These are phyloP conservation scores for Antedon bifida DNA, from an alignment of 35 echinoderm and acorn worm genomes.

Conservation along the genomic window DNA sequence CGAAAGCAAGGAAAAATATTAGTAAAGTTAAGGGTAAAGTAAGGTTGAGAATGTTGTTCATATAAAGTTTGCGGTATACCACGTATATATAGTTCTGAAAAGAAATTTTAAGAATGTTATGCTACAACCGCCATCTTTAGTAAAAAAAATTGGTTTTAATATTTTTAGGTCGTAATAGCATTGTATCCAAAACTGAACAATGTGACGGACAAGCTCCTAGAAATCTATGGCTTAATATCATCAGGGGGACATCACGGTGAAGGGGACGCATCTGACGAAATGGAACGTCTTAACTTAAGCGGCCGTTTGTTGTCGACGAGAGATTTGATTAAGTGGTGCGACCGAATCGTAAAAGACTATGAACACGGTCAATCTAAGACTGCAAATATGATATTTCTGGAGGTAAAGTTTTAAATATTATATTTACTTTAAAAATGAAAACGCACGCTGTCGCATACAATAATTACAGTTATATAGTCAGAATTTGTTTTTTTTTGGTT, in stretches of 20 bases:
- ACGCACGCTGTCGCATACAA: background rate
- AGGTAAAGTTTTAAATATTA: conserved; percentile 38
- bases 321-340: conserved; percentile 97
- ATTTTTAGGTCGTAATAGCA: conserved; percentile 48
- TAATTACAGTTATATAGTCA: too few relatives aligned
- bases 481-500: background rate
- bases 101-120: too few relatives aligned
- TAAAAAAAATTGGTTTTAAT: background rate
- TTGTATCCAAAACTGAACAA: conserved; percentile 56
- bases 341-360: conserved; percentile 38
- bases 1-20: too few relatives aligned
- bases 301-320: conserved; percentile 22
- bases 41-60: too few relatives aligned
- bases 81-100: too few relatives aligned
- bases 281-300: background rate
- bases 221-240: conserved; percentile 66
- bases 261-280: background rate
- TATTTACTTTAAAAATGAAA: background rate
- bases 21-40: too few relatives aligned
- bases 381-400: conserved; percentile 67
- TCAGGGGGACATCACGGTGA: conserved; percentile 39
- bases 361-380: conserved; percentile 25
- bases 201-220: conserved; percentile 48
- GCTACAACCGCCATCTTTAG: too few relatives aligned
- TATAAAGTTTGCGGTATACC: too few relatives aligned